Base-by-base conservation (phyloP, 2,888 invertebrate species). In the Scaptomyza parva region DNA sequence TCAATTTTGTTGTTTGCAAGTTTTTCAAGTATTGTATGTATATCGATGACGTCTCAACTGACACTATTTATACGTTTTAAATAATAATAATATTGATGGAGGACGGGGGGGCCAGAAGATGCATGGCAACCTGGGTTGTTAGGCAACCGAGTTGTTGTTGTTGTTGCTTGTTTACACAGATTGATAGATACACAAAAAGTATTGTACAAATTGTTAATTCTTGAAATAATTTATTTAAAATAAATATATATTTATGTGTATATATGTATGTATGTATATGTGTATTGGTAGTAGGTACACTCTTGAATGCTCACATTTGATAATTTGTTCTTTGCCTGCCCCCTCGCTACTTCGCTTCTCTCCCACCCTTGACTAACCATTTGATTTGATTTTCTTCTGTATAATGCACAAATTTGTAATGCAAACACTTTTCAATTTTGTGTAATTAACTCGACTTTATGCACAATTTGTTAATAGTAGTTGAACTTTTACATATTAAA, bases 171-270 rank as follows among this genome's bases (percentile, higher is more conserved):
- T 39, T 9, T 1, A 11, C 33, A 35, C 35, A 41, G 39, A 22
- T n/a, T 35, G 40, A 30, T 3, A 30, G 0, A 37, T 9, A 28
- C 14, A 55, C 20, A 50, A 14, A 4, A 59, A 5, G n/a, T n/a
- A n/a, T n/a, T 11, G 9, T 37, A 9, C 22, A 24, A 24, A 39
- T 35, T 22, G 17, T 60, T 72, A 71, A 80, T 60, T 85, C 47
- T 81, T 62, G 76, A 83, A 83, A 88, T 87, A 72, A 83, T 88
- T 88, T 86, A 88, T 88, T 88, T 83, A 78, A 81, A 86, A 83
- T 88, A 83, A 86, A 85, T 80, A 87, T 72, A n/a, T 47, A 30
- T 30, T 30, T 28, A n/a, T 28, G 3, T 40, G n/a, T 41, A 14
- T 6, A 60, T 54, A 47, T 67, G 51, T 67, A 53, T 77, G 77